Evolutionary conservation across 2,113 vertebrate species (phyloP), one percentile per base, ranked within the genome.

Genomic region (Coregonus clupeaformis): DNA sequence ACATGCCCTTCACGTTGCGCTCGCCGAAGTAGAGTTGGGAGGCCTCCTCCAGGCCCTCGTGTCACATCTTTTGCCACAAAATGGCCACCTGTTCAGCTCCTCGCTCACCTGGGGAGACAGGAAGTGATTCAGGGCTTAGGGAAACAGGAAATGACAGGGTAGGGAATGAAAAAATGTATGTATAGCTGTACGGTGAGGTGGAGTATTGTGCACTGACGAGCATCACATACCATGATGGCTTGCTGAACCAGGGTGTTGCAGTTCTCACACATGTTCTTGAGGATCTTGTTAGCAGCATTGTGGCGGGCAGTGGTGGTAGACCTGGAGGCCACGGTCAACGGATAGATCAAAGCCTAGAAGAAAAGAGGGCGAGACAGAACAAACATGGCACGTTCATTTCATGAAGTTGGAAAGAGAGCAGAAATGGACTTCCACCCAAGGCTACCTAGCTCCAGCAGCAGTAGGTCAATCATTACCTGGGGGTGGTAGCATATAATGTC

Each of bases 231-330:
- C 98, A 99, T 98, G 93, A 99, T 96, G 84, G 98, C 97, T 86
- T 98, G 97, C 87, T 99, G 97, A 14, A 99, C 98, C 82, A 98
- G 91, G 0, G 96, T 96, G 92, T 98, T 99, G 76, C 98, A 98
- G 88, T 99, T 97, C 83, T 99, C 97, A 77, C 98, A 99, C 98
- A 99, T 99, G 88, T 99, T 99, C 90, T 98, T 98, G 90, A 99
- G 82, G 80, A 99, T 99, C 90, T 99, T 99, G 92, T 99, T 99
- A 30, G 97, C 97, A 18, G 97, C 97, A 0, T 97, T 99, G 92
- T 99, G 97, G 0, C 97, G 96, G 68, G 97, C 97, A 0, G 96
- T 99, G 24, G 97, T 99, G 0, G 98, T 99, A 1, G 97, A 99
- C 88, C 99, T 99, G 20, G 97, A 99, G 18, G 98, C 97, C 83